Base-by-base conservation (phyloP, 2,888 invertebrate species). In the Aphrophora alni region DNA sequence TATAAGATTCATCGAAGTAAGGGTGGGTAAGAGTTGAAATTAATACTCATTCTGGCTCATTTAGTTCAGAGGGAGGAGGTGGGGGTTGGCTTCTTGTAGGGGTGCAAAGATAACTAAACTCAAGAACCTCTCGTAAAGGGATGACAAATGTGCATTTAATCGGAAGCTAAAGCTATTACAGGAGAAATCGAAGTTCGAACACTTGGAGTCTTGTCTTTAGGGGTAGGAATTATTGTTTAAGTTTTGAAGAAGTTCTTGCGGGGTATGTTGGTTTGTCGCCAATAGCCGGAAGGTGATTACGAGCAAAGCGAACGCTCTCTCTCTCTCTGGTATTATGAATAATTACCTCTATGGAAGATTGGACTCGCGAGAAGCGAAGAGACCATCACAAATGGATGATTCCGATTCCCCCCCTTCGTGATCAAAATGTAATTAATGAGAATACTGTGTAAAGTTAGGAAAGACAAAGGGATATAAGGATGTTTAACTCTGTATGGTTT, bases 141-240 rank as follows among this genome's bases (percentile, higher is more conserved):
- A 84, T 84, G 84, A 84, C 84, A 84, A 84, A 84, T 84, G 84
- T 82, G 81, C 82, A 82, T 84, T 84, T 84, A 84, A 84, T 84
- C 84, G 84, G 84, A 82, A 84, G 83, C 82, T 81, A 82, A 77
- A 77, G 24, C 77, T 70, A 51, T 44, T 84, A 82, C 59, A 59
- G 59, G 59, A 59, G 59, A 59, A 59, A 59, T 59, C 59, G 59
- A 21, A 59, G 59, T 59, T 59, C 59, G 21, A 59, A 59, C 59
- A 59, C 21, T 59, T 59, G 59, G 59, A 59, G 59, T 59, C 59
- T 81, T 77, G 79, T 76, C 59, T 68, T 68, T 59, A 68, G 70
- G 78, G 59, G 70, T 38, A 81, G 80, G 82, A 83, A 81, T 83
- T 83, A 83, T 83, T 83, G 83, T 83, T 81, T 78, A 83, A 83